Evolutionary conservation across 92 coral and sea anemone species (phyloP), one percentile per base, ranked within the genome.

Genomic region (Parazoanthus atlanticus): DNA sequence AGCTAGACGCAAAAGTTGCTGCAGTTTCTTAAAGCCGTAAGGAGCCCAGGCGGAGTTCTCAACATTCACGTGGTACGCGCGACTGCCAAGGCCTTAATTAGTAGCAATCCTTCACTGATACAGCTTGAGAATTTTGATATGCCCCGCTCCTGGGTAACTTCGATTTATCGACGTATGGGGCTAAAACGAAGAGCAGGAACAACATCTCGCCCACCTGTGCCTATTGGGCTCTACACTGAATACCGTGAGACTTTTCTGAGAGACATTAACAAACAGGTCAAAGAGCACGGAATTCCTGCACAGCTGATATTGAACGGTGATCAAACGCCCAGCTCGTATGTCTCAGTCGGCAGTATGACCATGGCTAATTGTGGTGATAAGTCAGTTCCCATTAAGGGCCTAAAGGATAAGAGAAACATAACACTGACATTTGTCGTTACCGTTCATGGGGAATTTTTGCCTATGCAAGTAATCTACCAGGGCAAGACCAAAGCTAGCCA

Each of bases 401-500:
- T 54, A 16, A 58, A 61, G 21, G 75, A 82, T 82, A 82, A 16
- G 86, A 82, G 76, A 82, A 82, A 65, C 76, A 65, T 82, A 65
- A 66, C 86, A 82, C 77, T 65, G 76, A 82, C 86, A 43, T n/a
- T n/a, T n/a, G 56, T 82, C 26, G 32, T 33, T 65, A 64, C 76
- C 66, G 13, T 49, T 52, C 40, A 79, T 11, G 70, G 26, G 28
- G 70, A 43, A 25, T 70, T 85, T 58, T 76, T 85, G 69, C 67
- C 34, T 70, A 25, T 84, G 88, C 79, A 84, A 67, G 41, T 84
- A 38, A 70, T 84, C 54, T 69, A 70, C n/a, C n/a, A n/a, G n/a
- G n/a, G 81, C 16, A 47, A 47, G 88, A 85, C 81, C 61, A 85
- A 72, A 85, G 88, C 88, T 47, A 72, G 88, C 79, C 47, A 85